These are phyloP conservation scores for Crotalus horridus DNA, from an alignment of 2,113 vertebrate species.

Conservation along the genomic window DNA sequence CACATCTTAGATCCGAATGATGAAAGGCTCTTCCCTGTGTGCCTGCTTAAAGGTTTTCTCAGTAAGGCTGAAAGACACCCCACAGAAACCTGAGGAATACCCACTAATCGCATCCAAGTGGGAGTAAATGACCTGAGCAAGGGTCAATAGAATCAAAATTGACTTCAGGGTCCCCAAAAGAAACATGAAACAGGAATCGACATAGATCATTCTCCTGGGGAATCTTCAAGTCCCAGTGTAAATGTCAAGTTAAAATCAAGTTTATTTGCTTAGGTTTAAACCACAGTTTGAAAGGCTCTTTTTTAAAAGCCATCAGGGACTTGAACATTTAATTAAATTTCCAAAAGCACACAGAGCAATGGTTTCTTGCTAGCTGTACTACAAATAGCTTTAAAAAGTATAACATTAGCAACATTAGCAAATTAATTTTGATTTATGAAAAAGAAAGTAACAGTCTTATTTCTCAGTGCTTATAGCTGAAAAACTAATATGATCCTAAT, in stretches of 20 bases:
- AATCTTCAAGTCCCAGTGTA: constrained; percentile 15
- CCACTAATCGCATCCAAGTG: constrained; percentile 11
- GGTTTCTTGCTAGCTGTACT: not conserved
- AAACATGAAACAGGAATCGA: constrained; percentile 1
- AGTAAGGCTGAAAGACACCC: constrained; percentile 26
- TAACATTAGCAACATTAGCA: not conserved
- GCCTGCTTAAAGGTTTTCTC: constrained; percentile 18
- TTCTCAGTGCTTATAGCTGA: not conserved
- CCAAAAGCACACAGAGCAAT: not conserved
- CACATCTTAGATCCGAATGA: constrained; percentile 12
- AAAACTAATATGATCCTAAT: not conserved
- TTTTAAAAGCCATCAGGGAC: not conserved
- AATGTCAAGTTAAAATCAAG: constrained; percentile 19
- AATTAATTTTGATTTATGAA: not conserved
- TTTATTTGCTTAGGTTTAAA: constrained; percentile 31
- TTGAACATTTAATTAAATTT: constrained; percentile 19
- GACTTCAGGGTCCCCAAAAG: constrained; percentile 23
- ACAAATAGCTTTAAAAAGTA: not conserved
- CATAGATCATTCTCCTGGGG: constrained; percentile 12
- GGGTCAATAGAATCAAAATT: constrained; percentile 13
- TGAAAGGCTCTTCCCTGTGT: constrained; percentile 28
- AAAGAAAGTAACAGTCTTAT: not conserved
- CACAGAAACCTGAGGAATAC: constrained; percentile 27
- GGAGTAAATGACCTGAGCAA: constrained; percentile 17
- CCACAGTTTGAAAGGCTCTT: not conserved